Conservation (phyloP, 2,113 vertebrate species). For the Balaenoptera acutorostrata region DNA sequence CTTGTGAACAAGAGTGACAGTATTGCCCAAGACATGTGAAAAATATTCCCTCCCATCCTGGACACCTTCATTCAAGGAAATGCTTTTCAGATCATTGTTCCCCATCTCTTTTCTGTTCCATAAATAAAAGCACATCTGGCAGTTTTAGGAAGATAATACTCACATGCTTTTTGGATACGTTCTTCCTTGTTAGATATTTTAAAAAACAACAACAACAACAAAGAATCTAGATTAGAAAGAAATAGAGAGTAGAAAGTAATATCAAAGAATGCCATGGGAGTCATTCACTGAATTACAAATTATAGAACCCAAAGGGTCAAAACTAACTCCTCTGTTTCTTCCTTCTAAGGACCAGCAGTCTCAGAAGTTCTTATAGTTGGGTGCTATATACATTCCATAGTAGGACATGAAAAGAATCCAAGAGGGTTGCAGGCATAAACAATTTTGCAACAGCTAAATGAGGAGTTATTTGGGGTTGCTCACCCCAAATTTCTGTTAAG, state of each 20-base stretch:
- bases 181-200: background rate
- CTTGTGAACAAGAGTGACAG: background rate
- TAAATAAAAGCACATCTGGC: background rate
- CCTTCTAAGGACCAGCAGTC: background rate
- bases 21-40: background rate
- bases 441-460: background rate
- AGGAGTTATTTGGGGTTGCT: background rate
- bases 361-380: background rate
- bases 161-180: background rate
- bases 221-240: background rate
- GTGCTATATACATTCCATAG: background rate
- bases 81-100: background rate
- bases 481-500: background rate
- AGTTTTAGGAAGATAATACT: background rate
- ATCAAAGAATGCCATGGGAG: background rate
- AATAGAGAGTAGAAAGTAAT: background rate
- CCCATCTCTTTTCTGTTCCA: background rate
- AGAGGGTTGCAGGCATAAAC: background rate
- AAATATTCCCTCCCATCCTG: background rate
- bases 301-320: background rate
- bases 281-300: background rate
- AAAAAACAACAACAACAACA: background rate
- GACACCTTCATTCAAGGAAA: background rate
- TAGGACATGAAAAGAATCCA: background rate
- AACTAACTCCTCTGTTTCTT: conserved; percentile 2